These are phyloP conservation scores for Notolabrus celidotus DNA, from an alignment of 2,797 vertebrate species.

Conservation along the genomic window DNA sequence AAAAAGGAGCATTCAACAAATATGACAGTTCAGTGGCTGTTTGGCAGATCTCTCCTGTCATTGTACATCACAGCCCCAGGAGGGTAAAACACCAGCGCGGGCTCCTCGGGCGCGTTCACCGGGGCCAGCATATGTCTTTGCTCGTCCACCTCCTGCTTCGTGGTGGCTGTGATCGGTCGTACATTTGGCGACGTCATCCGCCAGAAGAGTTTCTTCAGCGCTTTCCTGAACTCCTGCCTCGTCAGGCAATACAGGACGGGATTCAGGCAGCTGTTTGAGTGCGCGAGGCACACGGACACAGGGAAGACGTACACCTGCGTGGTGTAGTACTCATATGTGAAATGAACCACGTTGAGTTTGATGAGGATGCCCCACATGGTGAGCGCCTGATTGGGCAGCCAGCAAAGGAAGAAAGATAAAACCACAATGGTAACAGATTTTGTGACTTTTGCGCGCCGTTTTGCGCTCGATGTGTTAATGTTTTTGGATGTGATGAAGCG, in stretches of 20 bases:
- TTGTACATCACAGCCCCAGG: slow-evolving; percentile 88
- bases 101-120: slow-evolving; percentile 64
- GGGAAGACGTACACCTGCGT: slow-evolving; percentile 94
- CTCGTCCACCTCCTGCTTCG: slow-evolving; percentile 89
- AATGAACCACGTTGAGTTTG: slow-evolving; percentile 93
- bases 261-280: slow-evolving; percentile 98
- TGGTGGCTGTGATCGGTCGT: slow-evolving; percentile 89
- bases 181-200: slow-evolving; percentile 89
- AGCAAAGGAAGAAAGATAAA: slow-evolving; percentile 95
- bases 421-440: slow-evolving; percentile 96
- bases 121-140: slow-evolving; percentile 81
- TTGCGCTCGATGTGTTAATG: slow-evolving; percentile 85
- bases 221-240: slow-evolving; percentile 94
- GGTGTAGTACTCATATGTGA: slow-evolving; percentile 93
- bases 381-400: slow-evolving; percentile 96
- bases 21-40: slow-evolving; percentile 70
- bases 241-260: slow-evolving; percentile 95
- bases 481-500: slow-evolving; percentile 90
- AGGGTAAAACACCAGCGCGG: slow-evolving; percentile 83
- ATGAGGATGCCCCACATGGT: slow-evolving; percentile 95
- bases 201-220: slow-evolving; percentile 92
- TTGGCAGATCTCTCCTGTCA: slow-evolving; percentile 85
- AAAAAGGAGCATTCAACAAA: too few species aligned
- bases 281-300: slow-evolving; percentile 94
- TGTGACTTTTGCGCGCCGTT: slow-evolving; percentile 93